These are phyloP conservation scores for Apocheima hispidaria DNA, from an alignment of 2,888 invertebrate species.

Conservation along the genomic window DNA sequence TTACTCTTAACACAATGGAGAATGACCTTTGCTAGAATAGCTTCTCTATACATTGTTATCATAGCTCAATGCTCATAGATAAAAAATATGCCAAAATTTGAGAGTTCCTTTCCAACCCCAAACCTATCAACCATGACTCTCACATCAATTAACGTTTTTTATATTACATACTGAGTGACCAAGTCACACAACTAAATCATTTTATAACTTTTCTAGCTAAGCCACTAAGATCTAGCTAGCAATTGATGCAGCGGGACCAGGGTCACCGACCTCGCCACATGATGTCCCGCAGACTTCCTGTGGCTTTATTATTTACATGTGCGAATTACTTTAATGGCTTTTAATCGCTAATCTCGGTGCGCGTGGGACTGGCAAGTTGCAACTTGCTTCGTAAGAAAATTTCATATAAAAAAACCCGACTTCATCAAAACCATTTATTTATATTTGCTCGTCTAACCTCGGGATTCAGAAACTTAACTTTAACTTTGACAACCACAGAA, in stretches of 20 bases:
- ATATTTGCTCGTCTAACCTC: no score
- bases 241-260: constrained; percentile 34
- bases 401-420: background rate
- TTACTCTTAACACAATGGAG: no score
- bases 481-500: no score
- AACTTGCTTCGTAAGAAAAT: constrained; percentile 6
- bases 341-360: constrained; percentile 54
- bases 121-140: background rate
- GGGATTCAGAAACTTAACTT: no score
- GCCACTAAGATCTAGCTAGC: constrained; percentile 8
- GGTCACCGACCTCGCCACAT: constrained; percentile 68
- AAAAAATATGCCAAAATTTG: no score
- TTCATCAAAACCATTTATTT: no score
- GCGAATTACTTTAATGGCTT: constrained; percentile 60
- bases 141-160: no score
- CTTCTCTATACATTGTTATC: no score
- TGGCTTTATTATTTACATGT: constrained; percentile 65
- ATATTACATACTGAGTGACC: no score
- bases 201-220: constrained; percentile 27
- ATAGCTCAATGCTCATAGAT: no score
- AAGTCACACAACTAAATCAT: constrained; percentile 9
- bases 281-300: constrained; percentile 68
- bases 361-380: constrained; percentile 29
- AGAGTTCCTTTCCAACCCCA: no score
- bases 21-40: no score